phyloP scores from a whole-genome alignment of 1,140 invertebrate genomes.

The Bombyx mandarina region DNA sequence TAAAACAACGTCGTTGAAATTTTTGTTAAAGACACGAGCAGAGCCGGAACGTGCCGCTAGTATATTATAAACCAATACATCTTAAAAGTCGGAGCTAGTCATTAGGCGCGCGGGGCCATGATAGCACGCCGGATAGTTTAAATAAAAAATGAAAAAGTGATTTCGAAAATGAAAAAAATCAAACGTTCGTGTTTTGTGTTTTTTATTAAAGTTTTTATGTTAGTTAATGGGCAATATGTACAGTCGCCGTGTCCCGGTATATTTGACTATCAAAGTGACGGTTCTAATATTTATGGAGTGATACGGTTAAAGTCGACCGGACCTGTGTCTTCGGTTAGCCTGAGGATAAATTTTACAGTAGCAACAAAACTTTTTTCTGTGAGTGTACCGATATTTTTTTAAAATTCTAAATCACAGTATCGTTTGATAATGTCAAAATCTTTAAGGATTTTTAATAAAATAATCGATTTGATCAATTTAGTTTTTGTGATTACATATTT shows the following conservation, averaged over 20 bases:
- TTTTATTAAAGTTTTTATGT: slow-evolving; percentile 13
- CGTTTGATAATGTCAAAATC: no score
- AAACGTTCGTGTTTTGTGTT: slow-evolving; percentile 11
- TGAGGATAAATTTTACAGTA: slow-evolving; percentile 26
- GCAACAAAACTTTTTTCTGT: slow-evolving; percentile 24
- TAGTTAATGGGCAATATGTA: slow-evolving; percentile 16
- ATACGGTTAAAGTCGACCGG: slow-evolving; percentile 15
- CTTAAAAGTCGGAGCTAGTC: background rate
- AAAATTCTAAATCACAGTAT: background rate
- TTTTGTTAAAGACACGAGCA: no score
- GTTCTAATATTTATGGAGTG: slow-evolving; percentile 15
- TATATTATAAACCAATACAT: no score
- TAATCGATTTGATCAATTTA: no score
- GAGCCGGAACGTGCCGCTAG: no score
- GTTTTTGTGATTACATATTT: no score
- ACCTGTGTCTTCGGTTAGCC: slow-evolving; percentile 16
- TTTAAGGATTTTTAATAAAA: no score
- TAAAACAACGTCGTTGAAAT: no score
- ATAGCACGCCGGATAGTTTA: slow-evolving; percentile 7
- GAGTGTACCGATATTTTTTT: slow-evolving; percentile 14
- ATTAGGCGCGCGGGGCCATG: slow-evolving; percentile 11
- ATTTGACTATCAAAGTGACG: slow-evolving; percentile 27
- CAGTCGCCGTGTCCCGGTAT: slow-evolving; percentile 27
- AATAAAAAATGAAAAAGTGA: slow-evolving; percentile 11
- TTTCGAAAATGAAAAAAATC: slow-evolving; percentile 13